These are phyloP conservation scores for Gortyna flavago DNA, from an alignment of 2,888 invertebrate genomes.

Conservation along the genomic window DNA sequence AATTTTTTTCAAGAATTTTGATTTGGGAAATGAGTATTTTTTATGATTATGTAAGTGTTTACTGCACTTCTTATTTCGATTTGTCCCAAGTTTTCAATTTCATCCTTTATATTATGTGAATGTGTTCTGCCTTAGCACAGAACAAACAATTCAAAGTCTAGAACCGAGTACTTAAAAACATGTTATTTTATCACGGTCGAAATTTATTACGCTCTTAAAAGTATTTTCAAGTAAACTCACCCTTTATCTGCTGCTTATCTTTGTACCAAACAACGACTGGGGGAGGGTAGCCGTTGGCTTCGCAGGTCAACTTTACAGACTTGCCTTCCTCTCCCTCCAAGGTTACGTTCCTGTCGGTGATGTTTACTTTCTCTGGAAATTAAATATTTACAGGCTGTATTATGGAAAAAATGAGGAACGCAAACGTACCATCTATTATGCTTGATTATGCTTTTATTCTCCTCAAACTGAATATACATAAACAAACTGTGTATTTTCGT, in stretches of 20 bases:
- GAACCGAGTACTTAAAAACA: not conserved
- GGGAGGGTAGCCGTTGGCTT: slow-evolving; percentile 80
- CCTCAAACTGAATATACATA: not conserved
- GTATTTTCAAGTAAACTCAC: slow-evolving; percentile 36
- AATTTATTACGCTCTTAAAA: not conserved
- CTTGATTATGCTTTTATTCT: not conserved
- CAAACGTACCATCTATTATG: slow-evolving; percentile 1
- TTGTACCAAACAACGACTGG: slow-evolving; percentile 85
- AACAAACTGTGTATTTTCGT: not conserved
- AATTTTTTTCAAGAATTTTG: too few species aligned
- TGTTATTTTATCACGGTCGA: not conserved
- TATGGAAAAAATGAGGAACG: not conserved
- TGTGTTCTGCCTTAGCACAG: not conserved
- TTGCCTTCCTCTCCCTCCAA: slow-evolving; percentile 80
- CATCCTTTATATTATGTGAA: not conserved
- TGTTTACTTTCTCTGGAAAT: slow-evolving; percentile 81
- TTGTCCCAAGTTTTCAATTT: too few species aligned
- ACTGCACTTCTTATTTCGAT: too few species aligned
- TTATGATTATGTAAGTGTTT: too few species aligned
- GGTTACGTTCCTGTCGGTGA: slow-evolving; percentile 72
- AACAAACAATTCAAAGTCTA: not conserved
- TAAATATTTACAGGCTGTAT: not conserved
- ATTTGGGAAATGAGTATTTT: too few species aligned
- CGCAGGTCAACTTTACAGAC: slow-evolving; percentile 77
- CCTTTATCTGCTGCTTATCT: slow-evolving; percentile 68